Evolutionary conservation across 2,888 invertebrate species (phyloP), one percentile per base, ranked within the genome.

Genomic region (Itoplectis maculator): DNA sequence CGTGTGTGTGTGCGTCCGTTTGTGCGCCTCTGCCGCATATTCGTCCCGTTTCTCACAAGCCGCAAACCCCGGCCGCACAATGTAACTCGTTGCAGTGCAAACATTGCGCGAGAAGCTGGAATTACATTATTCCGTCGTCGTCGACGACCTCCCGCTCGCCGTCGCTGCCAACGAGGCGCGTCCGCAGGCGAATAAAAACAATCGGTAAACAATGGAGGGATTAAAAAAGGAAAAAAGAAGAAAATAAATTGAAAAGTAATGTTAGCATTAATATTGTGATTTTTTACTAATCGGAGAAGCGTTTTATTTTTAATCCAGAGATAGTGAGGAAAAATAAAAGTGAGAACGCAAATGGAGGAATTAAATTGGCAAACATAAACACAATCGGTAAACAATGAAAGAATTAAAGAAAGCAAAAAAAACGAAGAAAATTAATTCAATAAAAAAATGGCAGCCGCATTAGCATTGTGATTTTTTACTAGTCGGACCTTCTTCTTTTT

Each of bases 41-140:
- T 80, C 80, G 75, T 75, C 49, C 78, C 78, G 69, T 82, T 79
- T 75, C 75, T 80, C 80, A 80, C 74, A 75, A 70, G 79, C 79
- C 82, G 49, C 77, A 77, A 77, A 73, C 29, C 35, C 79, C 74
- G 54, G 77, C 77, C 73, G 77, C 77, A 73, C 73, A 77, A 77
- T 81, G 77, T 68, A 73, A 72, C 73, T 72, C 61, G 61, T 81
- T 63, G 78, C 82, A 65, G 75, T 79, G 56, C 75, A 79, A 82
- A 79, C 79, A 79, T 78, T 74, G 81, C 68, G 47, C 81, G 73
- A 77, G 65, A 56, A 68, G 9, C 63, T 23, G 15, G 40, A 35
- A 78, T 82, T 79, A 65, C 79, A 82, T 82, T 82, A 82, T 75
- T 45, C 23, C 37, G 18, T 9, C 63, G 37, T n/a, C 13, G 7